phyloP scores from a whole-genome alignment of 2,888 invertebrate genomes.

The Macrosiphum euphorbiae region DNA sequence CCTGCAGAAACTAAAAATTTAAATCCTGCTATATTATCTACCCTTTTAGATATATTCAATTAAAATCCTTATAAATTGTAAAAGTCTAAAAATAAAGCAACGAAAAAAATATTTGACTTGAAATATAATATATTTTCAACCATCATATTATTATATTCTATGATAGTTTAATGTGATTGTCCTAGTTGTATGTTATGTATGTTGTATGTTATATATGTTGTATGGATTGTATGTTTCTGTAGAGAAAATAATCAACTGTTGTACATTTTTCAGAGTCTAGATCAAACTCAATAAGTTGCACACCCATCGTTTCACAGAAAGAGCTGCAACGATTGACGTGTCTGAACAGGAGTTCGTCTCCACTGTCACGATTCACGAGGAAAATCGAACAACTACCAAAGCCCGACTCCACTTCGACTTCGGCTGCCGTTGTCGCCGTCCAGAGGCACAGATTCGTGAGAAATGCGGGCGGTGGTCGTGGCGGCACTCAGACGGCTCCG shows the following conservation, averaged over 20 bases:
- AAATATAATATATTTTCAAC: not conserved
- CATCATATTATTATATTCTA: not conserved
- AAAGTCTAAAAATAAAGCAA: not conserved
- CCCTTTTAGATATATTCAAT: not conserved
- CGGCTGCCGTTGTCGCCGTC: not conserved
- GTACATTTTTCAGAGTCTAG: constrained; percentile 16
- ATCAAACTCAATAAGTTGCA: constrained; percentile 55
- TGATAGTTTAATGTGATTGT: not conserved
- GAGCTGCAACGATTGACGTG: constrained; percentile 34
- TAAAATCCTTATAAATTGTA: not conserved
- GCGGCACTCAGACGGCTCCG: constrained; percentile 10
- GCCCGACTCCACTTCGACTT: not conserved
- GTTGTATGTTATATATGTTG: no score
- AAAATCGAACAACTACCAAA: not conserved
- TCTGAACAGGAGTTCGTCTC: constrained; percentile 54
- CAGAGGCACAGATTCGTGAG: not conserved
- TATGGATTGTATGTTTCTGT: no score
- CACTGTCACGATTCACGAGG: constrained; percentile 30
- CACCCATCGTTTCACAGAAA: constrained; percentile 39
- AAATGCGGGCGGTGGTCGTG: not conserved
- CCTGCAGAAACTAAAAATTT: not conserved
- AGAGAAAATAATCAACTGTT: not conserved
- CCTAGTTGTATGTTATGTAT: no score
- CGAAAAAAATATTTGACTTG: not conserved
- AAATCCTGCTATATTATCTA: not conserved